These are phyloP conservation scores for Leucoraja erinaceus DNA, from an alignment of 2,113 vertebrate species.

Conservation along the genomic window DNA sequence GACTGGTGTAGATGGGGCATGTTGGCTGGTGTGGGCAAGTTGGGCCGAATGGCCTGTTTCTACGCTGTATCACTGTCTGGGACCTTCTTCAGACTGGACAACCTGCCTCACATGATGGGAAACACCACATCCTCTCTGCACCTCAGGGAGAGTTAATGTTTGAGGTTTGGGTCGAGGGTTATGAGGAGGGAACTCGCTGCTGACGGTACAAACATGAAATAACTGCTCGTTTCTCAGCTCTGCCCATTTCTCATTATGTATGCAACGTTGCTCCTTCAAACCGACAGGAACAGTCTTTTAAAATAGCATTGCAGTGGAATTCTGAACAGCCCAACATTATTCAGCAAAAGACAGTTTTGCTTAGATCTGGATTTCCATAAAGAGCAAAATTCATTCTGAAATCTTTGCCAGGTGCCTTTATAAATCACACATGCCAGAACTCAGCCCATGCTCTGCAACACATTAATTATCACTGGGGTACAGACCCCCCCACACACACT, in stretches of 20 bases:
- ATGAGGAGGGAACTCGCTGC: background rate
- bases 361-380: slow-evolving; percentile 1
- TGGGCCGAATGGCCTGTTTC: too few species aligned
- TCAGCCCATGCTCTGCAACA: too few species aligned
- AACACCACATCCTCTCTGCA: too few species aligned
- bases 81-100: background rate
- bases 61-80: too few species aligned
- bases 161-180: background rate
- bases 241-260: background rate
- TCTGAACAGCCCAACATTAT: background rate
- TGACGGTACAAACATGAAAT: background rate
- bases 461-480: background rate
- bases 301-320: too few species aligned
- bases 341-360: background rate
- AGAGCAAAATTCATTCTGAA: background rate
- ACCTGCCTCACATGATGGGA: too few species aligned
- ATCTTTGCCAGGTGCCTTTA: background rate
- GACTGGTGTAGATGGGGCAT: too few species aligned
- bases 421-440: background rate
- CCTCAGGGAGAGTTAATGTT: too few species aligned
- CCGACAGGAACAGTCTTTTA: background rate
- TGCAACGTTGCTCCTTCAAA: background rate
- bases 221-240: background rate
- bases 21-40: too few species aligned
- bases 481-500: too few species aligned